Percentiles rank a stretch among this genome's conserved stretches.
phyloP scores from a whole-genome alignment of 2,113 vertebrate species.

The Ancistrus triradiatus region DNA sequence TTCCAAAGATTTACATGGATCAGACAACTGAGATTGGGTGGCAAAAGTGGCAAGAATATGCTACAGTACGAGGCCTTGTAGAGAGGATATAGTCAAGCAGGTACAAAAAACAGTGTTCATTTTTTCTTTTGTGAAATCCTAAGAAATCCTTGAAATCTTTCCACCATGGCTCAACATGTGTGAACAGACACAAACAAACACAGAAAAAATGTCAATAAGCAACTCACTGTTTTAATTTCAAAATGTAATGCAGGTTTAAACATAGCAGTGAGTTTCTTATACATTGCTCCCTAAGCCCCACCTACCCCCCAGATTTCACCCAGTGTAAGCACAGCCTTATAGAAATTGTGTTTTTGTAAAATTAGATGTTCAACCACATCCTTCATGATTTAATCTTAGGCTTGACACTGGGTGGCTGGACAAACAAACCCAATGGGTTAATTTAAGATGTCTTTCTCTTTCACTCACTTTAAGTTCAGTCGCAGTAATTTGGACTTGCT shows the following conservation, averaged over 20 bases:
- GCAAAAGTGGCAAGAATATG: too few relatives aligned
- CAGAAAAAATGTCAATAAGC: conserved; percentile 10
- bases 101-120: too few relatives aligned
- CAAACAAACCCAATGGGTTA: conserved; percentile 41
- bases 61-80: too few relatives aligned
- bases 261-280: conserved; percentile 25
- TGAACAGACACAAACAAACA: neutral
- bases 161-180: too few relatives aligned
- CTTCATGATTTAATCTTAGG: conserved; percentile 44
- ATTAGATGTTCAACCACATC: conserved; percentile 44
- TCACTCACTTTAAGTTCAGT: neutral
- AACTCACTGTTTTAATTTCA: conserved; percentile 4
- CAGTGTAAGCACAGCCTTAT: conserved; percentile 39
- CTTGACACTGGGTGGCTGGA: conserved; percentile 40
- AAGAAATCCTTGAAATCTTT: too few relatives aligned
- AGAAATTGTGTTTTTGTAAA: conserved; percentile 46
- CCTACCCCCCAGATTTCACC: conserved; percentile 9
- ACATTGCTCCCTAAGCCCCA: conserved; percentile 2
- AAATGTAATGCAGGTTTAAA: conserved; percentile 16
- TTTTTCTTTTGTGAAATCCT: too few relatives aligned
- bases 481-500: too few relatives aligned
- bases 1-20: too few relatives aligned
- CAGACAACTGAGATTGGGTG: too few relatives aligned
- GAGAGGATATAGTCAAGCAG: too few relatives aligned
- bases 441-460: conserved; percentile 28